Percentiles rank a stretch among this genome's conserved stretches.
Evolutionary conservation across 2,797 vertebrate genomes (phyloP).

Genomic region (Myotis planiceps): DNA sequence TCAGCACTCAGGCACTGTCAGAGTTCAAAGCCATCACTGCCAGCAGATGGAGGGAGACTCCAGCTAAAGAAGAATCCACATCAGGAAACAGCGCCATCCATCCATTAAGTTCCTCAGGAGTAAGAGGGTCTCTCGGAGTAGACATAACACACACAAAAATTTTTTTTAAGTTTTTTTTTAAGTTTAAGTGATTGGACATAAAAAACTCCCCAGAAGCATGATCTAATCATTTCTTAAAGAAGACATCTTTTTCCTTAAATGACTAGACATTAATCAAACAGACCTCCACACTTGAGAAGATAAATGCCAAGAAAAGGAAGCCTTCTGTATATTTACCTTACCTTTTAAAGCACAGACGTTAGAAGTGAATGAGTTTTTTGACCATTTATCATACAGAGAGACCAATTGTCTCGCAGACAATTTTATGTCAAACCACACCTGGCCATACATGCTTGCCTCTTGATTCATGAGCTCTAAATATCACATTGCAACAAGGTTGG

Average conservation of each 20-base stretch:
- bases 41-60: conserved; percentile 33
- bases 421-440: conserved; percentile 79
- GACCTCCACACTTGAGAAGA: conserved; percentile 76
- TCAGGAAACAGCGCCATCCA: not conserved
- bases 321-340: conserved; percentile 82
- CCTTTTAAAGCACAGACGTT: conserved; percentile 77
- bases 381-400: conserved; percentile 82
- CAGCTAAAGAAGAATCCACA: conserved; percentile 14
- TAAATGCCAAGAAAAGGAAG: conserved; percentile 79
- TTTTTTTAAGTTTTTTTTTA: not conserved
- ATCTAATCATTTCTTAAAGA: conserved; percentile 78
- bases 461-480: conserved; percentile 81
- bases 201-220: conserved; percentile 72
- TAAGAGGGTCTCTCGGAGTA: not conserved
- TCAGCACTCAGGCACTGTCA: not conserved
- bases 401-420: conserved; percentile 79
- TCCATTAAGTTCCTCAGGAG: not conserved
- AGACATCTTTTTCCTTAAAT: conserved; percentile 77
- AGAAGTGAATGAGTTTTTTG: conserved; percentile 82
- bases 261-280: conserved; percentile 83
- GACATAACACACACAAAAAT: not conserved
- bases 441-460: conserved; percentile 78
- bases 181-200: conserved; percentile 68
- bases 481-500: conserved; percentile 70
- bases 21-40: not conserved